phyloP scores from a whole-genome alignment of 2,113 vertebrate genomes.

The Thunnus maccoyii region DNA sequence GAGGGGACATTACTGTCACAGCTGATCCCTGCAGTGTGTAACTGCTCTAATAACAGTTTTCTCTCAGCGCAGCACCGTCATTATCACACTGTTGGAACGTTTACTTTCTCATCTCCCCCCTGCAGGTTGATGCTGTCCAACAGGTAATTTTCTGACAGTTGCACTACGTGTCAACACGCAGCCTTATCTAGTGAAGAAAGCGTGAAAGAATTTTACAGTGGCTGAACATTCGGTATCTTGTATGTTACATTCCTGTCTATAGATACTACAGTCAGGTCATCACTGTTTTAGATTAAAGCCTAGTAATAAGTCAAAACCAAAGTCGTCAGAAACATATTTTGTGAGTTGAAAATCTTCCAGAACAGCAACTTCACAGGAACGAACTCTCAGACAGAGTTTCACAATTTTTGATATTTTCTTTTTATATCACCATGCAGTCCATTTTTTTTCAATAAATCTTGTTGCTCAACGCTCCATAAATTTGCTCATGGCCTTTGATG shows the following conservation, averaged over 20 bases:
- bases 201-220: not conserved
- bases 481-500: fast-evolving
- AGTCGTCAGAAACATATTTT: not conserved
- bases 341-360: not conserved
- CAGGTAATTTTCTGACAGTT: constrained; percentile 5
- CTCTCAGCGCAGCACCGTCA: not conserved
- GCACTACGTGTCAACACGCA: not conserved
- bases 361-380: too few species aligned
- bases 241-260: too few species aligned
- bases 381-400: too few species aligned
- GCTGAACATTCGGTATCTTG: not conserved
- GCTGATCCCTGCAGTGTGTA: not conserved
- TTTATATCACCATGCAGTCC: too few species aligned
- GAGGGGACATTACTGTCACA: not conserved
- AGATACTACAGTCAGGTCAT: not conserved
- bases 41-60: not conserved
- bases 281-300: too few species aligned
- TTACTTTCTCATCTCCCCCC: constrained; percentile 6
- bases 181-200: not conserved
- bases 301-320: not conserved
- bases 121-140: not conserved
- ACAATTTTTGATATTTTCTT: too few species aligned
- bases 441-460: not conserved
- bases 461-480: constrained; percentile 17
- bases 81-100: not conserved